These are phyloP conservation scores for Microctonus hyperodae DNA, from an alignment of 2,888 invertebrate genomes.

Conservation along the genomic window DNA sequence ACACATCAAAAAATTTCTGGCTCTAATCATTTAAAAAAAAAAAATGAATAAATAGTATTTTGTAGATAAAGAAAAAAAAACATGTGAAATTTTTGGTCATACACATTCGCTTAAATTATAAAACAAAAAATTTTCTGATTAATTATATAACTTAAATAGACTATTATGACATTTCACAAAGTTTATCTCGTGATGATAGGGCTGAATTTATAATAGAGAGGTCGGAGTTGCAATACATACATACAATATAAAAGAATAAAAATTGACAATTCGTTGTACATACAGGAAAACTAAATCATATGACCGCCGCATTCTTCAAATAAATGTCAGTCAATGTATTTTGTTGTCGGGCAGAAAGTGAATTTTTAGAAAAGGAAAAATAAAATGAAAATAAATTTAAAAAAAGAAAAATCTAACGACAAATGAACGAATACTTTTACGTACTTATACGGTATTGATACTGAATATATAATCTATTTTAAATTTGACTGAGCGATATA, in stretches of 20 bases:
- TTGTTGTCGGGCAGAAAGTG: conserved; percentile 44
- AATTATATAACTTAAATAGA: conserved; percentile 34
- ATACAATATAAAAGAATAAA: not conserved
- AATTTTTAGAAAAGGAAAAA: conserved; percentile 50
- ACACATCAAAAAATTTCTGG: not conserved
- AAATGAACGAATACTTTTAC: conserved; percentile 41
- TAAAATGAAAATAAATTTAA: conserved; percentile 10
- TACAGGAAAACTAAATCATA: conserved; percentile 5
- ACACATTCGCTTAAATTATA: conserved; percentile 43
- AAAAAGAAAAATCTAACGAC: not conserved
- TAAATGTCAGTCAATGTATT: conserved; percentile 26
- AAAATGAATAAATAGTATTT: conserved; percentile 27
- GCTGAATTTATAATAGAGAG: conserved; percentile 1
- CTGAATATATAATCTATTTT: conserved; percentile 48
- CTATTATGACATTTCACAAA: conserved; percentile 55
- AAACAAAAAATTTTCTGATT: conserved; percentile 48
- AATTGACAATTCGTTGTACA: not conserved
- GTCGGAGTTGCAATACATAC: conserved; percentile 1
- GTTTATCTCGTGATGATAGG: conserved; percentile 44
- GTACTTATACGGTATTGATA: conserved; percentile 47
- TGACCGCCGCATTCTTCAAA: not conserved
- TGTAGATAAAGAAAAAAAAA: not conserved
- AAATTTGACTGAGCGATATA: conserved; percentile 58
- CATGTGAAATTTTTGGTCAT: not conserved
- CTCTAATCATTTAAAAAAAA: conserved; percentile 20